Percentiles rank a stretch among this genome's conserved stretches.
phyloP scores from a whole-genome alignment of 2,888 invertebrate species.

The Micoletzkya japonica region DNA sequence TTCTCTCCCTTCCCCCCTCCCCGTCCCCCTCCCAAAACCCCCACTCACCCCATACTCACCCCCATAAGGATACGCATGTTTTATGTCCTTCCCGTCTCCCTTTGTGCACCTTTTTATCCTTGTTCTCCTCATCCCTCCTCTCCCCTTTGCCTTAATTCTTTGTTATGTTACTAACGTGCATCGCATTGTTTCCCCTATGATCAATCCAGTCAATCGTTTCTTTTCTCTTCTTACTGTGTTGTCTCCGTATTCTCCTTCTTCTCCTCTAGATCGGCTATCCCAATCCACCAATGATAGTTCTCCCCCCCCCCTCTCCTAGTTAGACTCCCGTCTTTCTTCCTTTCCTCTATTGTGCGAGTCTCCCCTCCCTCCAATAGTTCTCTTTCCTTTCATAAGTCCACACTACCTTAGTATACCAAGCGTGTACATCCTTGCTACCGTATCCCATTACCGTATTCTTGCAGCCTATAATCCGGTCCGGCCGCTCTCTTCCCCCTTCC shows the following conservation, averaged over 20 bases:
- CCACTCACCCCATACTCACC: background rate
- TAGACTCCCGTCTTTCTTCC: background rate
- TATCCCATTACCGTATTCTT: slow-evolving; percentile 14
- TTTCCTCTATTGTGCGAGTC: background rate
- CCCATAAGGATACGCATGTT: no score
- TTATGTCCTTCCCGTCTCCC: no score
- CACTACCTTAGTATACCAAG: background rate
- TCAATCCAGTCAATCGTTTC: background rate
- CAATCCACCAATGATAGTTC: background rate
- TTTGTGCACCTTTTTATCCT: background rate
- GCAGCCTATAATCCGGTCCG: background rate
- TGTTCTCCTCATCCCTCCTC: background rate
- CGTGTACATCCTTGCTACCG: slow-evolving; percentile 14
- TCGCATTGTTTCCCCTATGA: background rate
- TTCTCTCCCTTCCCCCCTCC: background rate
- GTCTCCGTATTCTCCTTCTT: background rate
- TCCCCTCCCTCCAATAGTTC: background rate
- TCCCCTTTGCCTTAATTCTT: background rate
- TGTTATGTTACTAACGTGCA: background rate
- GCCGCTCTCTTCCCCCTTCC: slow-evolving; percentile 7
- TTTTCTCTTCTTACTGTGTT: background rate
- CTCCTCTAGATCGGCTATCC: background rate
- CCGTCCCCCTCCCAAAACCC: background rate
- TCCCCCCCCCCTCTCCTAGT: background rate
- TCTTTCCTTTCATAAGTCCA: background rate